Conservation (phyloP, 2,113 vertebrate genomes). For the Grus americana region DNA sequence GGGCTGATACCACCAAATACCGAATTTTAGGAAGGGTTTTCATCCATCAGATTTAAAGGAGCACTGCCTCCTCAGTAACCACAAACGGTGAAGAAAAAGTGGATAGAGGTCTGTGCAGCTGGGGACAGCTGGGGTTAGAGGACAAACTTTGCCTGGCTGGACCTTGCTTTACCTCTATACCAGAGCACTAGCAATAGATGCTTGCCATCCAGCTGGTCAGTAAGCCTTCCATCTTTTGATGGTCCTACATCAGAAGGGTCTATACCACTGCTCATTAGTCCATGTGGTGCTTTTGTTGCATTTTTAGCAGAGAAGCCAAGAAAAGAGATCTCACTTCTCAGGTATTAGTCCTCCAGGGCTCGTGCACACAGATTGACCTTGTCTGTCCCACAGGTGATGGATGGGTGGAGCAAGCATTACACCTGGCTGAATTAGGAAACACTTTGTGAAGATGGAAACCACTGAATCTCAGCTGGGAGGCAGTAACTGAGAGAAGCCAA, state of each 20-base stretch:
- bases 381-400: not conserved
- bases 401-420: not conserved
- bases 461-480: not conserved
- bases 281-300: not conserved
- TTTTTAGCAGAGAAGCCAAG: not conserved
- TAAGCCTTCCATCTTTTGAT: not conserved
- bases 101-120: not conserved
- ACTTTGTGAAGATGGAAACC: not conserved
- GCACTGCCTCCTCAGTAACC: not conserved
- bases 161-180: not conserved
- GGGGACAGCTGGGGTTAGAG: not conserved
- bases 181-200: not conserved
- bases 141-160: not conserved
- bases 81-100: not conserved
- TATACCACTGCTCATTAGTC: not conserved
- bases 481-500: not conserved
- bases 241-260: not conserved
- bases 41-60: not conserved
- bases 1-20: not conserved
- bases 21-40: not conserved
- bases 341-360: not conserved
- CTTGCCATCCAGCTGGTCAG: not conserved
- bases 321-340: not conserved
- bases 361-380: accelerated
- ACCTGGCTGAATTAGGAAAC: not conserved